A percentile compares a stretch with the other conserved stretches of the same genome.
These are phyloP conservation scores for Drosophila insularis DNA, from an alignment of 1,140 invertebrate species.

Conservation along the genomic window DNA sequence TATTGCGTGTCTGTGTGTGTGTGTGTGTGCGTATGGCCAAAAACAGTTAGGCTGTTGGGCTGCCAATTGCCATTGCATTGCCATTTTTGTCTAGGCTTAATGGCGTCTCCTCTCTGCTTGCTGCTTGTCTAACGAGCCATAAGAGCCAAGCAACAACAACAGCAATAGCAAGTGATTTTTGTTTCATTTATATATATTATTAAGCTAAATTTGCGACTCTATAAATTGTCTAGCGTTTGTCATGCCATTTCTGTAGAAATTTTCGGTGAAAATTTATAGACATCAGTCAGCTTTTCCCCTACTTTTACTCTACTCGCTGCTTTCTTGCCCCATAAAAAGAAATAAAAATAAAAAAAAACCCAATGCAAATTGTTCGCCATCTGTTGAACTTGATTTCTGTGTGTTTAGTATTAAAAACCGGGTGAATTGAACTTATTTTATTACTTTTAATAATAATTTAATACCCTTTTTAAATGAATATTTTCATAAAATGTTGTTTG, in stretches of 20 bases:
- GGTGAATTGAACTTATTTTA: background rate
- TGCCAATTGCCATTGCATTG: conserved; percentile 53
- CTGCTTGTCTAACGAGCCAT: conserved; percentile 57
- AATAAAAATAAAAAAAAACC: background rate
- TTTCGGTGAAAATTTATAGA: conserved; percentile 48
- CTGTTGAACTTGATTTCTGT: conserved; percentile 64
- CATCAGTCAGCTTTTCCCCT: background rate
- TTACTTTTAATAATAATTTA: background rate
- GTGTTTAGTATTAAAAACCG: background rate
- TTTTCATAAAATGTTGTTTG: too few relatives aligned
- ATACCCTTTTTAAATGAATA: too few relatives aligned
- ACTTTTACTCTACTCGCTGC: conserved; percentile 7
- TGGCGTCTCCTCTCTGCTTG: conserved; percentile 24
- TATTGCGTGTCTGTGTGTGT: conserved; percentile 38
- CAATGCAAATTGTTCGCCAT: conserved; percentile 56
- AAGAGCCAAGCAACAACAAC: conserved; percentile 24
- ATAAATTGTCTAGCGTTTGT: conserved; percentile 49
- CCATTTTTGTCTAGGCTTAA: conserved; percentile 57
- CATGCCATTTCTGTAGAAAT: conserved; percentile 28
- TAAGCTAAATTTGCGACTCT: conserved; percentile 54
- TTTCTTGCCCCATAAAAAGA: background rate
- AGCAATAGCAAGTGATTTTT: conserved; percentile 59
- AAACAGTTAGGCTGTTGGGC: conserved; percentile 42
- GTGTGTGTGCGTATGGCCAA: conserved; percentile 57
- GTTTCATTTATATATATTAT: conserved; percentile 17